phyloP scores from a whole-genome alignment of 2,113 vertebrate genomes.

The Rhea americana region DNA sequence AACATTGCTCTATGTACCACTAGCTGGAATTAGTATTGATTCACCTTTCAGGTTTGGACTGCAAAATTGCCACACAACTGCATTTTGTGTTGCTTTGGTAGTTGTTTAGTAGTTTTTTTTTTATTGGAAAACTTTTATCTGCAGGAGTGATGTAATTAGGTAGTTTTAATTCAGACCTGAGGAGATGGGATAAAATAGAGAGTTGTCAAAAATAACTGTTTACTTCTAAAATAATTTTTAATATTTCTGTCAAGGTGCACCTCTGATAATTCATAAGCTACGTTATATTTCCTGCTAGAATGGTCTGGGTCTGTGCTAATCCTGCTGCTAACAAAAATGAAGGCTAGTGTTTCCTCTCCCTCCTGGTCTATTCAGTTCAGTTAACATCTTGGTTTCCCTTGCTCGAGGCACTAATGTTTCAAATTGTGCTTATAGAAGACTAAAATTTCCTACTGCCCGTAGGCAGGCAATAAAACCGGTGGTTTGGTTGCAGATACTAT shows the following conservation, averaged over 20 bases:
- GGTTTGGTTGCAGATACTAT: conserved; percentile 62
- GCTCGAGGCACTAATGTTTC: conserved; percentile 58
- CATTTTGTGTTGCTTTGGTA: not conserved
- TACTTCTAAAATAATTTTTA: not conserved
- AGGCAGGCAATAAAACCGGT: conserved; percentile 54
- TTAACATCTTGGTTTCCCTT: conserved; percentile 56
- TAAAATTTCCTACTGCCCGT: conserved; percentile 50
- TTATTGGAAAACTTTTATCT: not conserved
- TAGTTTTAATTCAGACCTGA: not conserved
- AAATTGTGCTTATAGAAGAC: conserved; percentile 45
- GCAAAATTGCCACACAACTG: not conserved
- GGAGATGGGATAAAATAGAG: not conserved
- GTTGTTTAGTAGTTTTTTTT: not conserved
- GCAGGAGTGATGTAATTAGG: not conserved
- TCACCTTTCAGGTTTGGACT: not conserved
- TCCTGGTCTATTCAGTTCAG: conserved; percentile 46
- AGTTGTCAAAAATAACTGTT: not conserved
- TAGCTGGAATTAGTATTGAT: conserved; percentile 35
- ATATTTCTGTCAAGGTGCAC: not conserved
- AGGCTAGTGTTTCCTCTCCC: conserved; percentile 27
- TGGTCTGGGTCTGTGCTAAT: conserved; percentile 14
- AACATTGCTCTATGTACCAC: not conserved
- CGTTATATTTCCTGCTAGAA: not conserved
- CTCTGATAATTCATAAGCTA: not conserved
- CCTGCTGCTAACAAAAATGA: not conserved